phyloP scores from a whole-genome alignment of 2,113 vertebrate species.

The Verasper variegatus region DNA sequence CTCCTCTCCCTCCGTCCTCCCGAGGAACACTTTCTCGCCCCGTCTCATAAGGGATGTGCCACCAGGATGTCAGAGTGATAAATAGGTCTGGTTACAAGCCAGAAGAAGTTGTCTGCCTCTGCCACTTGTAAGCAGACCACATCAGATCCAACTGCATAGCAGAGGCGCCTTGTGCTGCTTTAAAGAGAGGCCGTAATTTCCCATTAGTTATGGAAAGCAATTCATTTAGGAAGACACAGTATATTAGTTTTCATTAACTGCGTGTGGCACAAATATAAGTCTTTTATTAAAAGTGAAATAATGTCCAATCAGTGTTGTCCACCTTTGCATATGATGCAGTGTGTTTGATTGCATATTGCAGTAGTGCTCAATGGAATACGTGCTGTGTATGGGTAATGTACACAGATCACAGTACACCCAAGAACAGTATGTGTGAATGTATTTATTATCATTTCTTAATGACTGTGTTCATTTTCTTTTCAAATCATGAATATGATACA shows the following conservation, averaged over 20 bases:
- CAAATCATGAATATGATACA: no score
- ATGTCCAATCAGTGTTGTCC: not conserved
- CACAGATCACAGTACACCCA: not conserved
- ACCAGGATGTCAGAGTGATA: slow-evolving; percentile 65
- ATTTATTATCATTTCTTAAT: no score
- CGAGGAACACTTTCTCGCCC: slow-evolving; percentile 37
- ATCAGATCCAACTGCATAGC: slow-evolving; percentile 10
- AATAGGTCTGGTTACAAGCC: slow-evolving; percentile 59
- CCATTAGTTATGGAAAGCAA: not conserved
- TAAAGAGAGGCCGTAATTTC: slow-evolving; percentile 8
- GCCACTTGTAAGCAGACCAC: slow-evolving; percentile 37
- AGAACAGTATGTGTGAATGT: no score
- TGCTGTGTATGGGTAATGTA: not conserved
- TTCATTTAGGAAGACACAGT: slow-evolving; percentile 5
- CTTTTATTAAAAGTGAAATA: slow-evolving; percentile 9
- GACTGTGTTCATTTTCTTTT: no score
- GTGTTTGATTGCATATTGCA: no score
- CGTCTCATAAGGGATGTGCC: slow-evolving; percentile 58
- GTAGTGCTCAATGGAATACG: not conserved
- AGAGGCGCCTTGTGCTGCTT: slow-evolving; percentile 16
- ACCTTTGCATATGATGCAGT: not conserved
- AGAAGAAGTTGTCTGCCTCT: slow-evolving; percentile 46
- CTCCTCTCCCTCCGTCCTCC: slow-evolving; percentile 43
- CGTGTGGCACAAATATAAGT: not conserved
- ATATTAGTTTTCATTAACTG: not conserved